A percentile compares a stretch with the other conserved stretches of the same genome.
phyloP scores from a whole-genome alignment of 2,888 invertebrate species.

The Agrochola circellaris region DNA sequence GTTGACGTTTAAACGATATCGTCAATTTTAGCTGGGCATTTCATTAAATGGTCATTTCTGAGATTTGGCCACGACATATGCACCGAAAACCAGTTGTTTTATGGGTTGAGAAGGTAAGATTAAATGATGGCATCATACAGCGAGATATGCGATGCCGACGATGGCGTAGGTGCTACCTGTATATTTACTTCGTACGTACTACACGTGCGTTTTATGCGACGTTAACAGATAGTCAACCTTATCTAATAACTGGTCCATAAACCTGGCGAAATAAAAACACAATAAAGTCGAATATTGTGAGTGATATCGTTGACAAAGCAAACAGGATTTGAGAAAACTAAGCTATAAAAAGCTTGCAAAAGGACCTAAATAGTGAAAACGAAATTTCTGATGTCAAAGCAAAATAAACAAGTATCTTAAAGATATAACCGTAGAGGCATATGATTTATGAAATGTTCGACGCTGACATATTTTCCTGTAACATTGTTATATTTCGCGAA shows the following conservation, averaged over 20 bases:
- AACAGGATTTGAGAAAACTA: conserved; percentile 39
- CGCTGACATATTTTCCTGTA: background rate
- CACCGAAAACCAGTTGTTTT: background rate
- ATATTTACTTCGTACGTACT: background rate
- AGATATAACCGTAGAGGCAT: background rate
- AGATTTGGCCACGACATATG: too few species aligned
- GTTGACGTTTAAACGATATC: too few species aligned
- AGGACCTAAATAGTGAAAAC: background rate
- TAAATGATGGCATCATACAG: background rate
- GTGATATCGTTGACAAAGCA: conserved; percentile 51
- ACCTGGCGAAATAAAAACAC: conserved; percentile 67
- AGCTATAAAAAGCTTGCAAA: conserved; percentile 12
- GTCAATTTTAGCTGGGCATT: too few species aligned
- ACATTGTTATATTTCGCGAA: background rate
- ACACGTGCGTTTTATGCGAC: conserved; percentile 52
- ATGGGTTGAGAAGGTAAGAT: background rate
- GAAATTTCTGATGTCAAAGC: background rate
- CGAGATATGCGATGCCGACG: background rate
- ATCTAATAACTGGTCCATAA: conserved; percentile 70
- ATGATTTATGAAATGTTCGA: background rate
- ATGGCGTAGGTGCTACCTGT: background rate
- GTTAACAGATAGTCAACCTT: conserved; percentile 52
- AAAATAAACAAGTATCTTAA: conserved; percentile 6
- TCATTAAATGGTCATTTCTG: too few species aligned
- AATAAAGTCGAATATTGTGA: conserved; percentile 65